Evolutionary conservation across 2,113 vertebrate species (phyloP).

Genomic region (Craseonycteris thonglongyai): DNA sequence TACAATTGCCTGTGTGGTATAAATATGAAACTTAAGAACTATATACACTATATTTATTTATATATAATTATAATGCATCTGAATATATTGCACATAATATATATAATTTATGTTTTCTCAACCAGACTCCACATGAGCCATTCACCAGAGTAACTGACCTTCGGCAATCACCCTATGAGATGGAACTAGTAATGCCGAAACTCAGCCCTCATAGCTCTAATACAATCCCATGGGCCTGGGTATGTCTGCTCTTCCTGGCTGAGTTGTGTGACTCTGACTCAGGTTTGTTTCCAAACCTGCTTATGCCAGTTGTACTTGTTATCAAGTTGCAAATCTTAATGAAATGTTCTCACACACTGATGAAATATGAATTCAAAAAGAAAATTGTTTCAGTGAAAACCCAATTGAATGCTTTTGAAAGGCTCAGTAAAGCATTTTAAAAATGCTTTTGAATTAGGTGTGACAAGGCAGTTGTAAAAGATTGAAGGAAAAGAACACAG

Average conservation of each 20-base stretch:
- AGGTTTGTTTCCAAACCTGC: neutral
- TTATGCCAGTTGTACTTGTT: neutral
- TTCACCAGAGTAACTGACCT: neutral
- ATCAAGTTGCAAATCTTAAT: neutral
- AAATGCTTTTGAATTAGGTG: neutral
- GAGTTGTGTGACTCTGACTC: neutral
- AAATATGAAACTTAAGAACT: neutral
- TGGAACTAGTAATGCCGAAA: neutral
- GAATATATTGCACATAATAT: neutral
- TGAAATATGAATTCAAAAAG: constrained; percentile 11
- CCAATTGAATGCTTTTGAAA: constrained; percentile 16
- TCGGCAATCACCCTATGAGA: neutral
- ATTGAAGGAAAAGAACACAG: neutral
- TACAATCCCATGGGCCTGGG: fast-evolving
- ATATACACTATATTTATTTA: neutral
- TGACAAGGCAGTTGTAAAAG: neutral
- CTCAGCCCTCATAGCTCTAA: neutral
- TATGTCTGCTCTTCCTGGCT: neutral
- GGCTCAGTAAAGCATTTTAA: neutral
- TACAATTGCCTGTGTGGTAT: neutral
- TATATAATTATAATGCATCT: neutral
- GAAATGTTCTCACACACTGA: neutral
- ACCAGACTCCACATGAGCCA: neutral
- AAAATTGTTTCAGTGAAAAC: neutral
- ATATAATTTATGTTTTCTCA: neutral